These are phyloP conservation scores for Rhinoraja longicauda DNA, from an alignment of 2,797 vertebrate genomes.

Conservation along the genomic window DNA sequence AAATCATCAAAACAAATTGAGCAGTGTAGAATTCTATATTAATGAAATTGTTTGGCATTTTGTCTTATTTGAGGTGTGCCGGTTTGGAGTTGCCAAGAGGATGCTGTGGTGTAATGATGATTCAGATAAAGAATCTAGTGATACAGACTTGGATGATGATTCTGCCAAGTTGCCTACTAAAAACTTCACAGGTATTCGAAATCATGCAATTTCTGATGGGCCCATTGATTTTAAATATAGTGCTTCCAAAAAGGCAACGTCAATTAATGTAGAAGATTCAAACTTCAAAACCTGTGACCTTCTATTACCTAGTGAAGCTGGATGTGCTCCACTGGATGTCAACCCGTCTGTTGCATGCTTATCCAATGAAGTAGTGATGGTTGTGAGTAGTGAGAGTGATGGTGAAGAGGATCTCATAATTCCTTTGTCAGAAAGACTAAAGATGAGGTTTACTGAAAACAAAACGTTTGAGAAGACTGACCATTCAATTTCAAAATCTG, in stretches of 20 bases:
- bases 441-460: slow-evolving; percentile 45
- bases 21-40: not conserved
- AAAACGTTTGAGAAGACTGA: not conserved
- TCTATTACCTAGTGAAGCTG: not conserved
- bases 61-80: not conserved
- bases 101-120: slow-evolving; percentile 45
- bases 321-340: not conserved
- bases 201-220: slow-evolving; percentile 47
- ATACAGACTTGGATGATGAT: slow-evolving; percentile 57
- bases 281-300: slow-evolving; percentile 30
- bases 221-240: slow-evolving; percentile 14
- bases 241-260: slow-evolving; percentile 10
- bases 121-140: slow-evolving; percentile 44
- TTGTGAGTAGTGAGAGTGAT: slow-evolving; percentile 65
- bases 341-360: not conserved
- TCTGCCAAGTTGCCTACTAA: slow-evolving; percentile 62
- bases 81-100: not conserved
- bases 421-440: slow-evolving; percentile 61
- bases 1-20: not conserved
- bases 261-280: slow-evolving; percentile 42
- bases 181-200: slow-evolving; percentile 47
- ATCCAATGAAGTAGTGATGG: slow-evolving; percentile 44
- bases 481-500: not conserved
- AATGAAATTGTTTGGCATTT: not conserved
- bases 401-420: slow-evolving; percentile 51